Conservation (phyloP, 2,888 invertebrate species). For the Diploptera punctata region DNA sequence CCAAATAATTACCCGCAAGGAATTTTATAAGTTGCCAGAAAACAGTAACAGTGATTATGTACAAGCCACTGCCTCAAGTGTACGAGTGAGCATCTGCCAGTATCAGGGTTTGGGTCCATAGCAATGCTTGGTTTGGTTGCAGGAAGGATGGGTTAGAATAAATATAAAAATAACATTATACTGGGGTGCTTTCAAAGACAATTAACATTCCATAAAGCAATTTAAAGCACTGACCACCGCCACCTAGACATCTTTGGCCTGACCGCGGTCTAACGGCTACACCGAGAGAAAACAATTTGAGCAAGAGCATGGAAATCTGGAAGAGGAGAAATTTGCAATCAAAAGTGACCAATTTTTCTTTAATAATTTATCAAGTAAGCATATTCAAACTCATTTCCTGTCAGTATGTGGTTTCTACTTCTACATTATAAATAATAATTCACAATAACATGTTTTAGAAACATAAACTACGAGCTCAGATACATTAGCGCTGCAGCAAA, state of each 20-base stretch:
- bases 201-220: constrained; percentile 46
- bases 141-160: constrained; percentile 32
- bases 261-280: constrained; percentile 58
- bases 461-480: too few relatives aligned
- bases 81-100: constrained; percentile 13
- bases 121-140: constrained; percentile 32
- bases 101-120: constrained; percentile 18
- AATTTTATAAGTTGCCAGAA: too few relatives aligned
- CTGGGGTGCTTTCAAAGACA: constrained; percentile 40
- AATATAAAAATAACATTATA: constrained; percentile 35
- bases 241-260: constrained; percentile 55
- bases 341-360: constrained; percentile 20
- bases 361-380: neutral
- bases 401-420: too few relatives aligned
- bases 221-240: constrained; percentile 45
- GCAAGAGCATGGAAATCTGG: constrained; percentile 81
- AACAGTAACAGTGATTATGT: constrained; percentile 18
- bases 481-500: too few relatives aligned
- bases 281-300: constrained; percentile 74
- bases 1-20: too few relatives aligned
- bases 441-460: too few relatives aligned
- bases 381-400: neutral
- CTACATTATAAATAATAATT: too few relatives aligned
- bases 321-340: constrained; percentile 56
- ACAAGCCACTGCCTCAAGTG: constrained; percentile 21